Evolutionary conservation across 2,113 vertebrate genomes (phyloP).

Genomic region (Empidonax traillii): DNA sequence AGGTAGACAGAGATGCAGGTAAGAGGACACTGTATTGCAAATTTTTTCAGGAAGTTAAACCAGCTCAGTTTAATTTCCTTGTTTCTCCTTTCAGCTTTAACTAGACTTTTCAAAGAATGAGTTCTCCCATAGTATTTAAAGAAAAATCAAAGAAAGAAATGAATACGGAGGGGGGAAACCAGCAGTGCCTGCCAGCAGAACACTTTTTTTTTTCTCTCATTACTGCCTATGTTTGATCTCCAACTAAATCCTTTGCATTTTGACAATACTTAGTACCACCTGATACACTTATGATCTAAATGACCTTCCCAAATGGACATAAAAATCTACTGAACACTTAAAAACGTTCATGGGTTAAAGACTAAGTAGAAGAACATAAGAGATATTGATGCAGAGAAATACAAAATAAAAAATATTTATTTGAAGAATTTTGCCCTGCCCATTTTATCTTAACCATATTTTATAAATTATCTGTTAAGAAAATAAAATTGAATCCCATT

Average conservation of each 20-base stretch:
- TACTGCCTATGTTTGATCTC: not conserved
- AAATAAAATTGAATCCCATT: not conserved
- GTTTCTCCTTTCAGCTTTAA: not conserved
- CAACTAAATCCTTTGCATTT: not conserved
- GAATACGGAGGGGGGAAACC: not conserved
- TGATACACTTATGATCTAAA: not conserved
- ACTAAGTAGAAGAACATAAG: not conserved
- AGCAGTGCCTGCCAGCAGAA: not conserved
- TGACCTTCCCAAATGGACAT: not conserved
- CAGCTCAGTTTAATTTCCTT: not conserved
- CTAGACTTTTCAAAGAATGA: not conserved
- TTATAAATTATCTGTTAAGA: not conserved
- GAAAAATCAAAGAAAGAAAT: not conserved
- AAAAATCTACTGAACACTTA: not conserved
- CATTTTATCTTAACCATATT: not conserved
- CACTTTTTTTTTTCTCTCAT: not conserved
- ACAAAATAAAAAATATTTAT: not conserved
- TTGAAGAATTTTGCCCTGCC: not conserved
- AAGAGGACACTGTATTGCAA: not conserved
- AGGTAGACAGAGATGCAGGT: not conserved
- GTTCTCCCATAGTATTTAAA: not conserved
- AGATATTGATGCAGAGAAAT: not conserved
- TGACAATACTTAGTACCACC: not conserved
- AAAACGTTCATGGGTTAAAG: not conserved
- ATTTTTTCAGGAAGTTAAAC: not conserved